Percentiles rank a stretch among this genome's conserved stretches.
phyloP scores from a whole-genome alignment of 2,113 vertebrate genomes.

The Elephantulus edwardii region DNA sequence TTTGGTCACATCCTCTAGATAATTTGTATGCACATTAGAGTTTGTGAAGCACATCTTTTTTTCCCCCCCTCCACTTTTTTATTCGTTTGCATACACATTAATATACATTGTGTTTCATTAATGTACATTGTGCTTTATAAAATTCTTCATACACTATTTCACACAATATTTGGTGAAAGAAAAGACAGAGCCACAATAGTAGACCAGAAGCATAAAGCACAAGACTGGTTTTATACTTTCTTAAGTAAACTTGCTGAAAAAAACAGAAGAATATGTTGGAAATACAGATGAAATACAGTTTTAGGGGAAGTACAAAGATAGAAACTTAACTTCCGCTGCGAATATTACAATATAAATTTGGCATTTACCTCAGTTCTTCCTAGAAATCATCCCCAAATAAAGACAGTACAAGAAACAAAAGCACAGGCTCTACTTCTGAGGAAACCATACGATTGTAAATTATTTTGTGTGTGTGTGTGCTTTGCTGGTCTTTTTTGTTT shows the following conservation, averaged over 20 bases:
- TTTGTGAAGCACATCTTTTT: not conserved
- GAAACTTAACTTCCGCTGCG: not conserved
- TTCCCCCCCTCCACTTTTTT: too few relatives aligned
- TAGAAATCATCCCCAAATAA: constrained; percentile 12
- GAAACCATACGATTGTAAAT: not conserved
- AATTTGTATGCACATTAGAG: not conserved
- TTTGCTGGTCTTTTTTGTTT: too few relatives aligned
- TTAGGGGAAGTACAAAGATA: not conserved
- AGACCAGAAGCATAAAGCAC: not conserved
- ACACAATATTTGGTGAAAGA: not conserved
- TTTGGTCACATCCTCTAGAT: not conserved
- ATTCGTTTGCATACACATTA: too few relatives aligned
- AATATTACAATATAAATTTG: not conserved
- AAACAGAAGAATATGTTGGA: constrained; percentile 7
- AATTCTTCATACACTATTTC: too few relatives aligned
- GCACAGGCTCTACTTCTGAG: not conserved
- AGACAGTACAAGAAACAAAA: not conserved
- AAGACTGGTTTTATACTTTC: not conserved
- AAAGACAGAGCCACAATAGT: not conserved
- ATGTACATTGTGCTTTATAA: too few relatives aligned
- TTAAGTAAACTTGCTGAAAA: not conserved
- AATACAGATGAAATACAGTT: not conserved
- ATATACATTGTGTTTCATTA: too few relatives aligned
- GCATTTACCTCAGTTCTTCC: constrained; percentile 7
- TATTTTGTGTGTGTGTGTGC: too few relatives aligned